Conservation (phyloP, 2,113 vertebrate genomes). For the Cyanoramphus novaezelandiae region DNA sequence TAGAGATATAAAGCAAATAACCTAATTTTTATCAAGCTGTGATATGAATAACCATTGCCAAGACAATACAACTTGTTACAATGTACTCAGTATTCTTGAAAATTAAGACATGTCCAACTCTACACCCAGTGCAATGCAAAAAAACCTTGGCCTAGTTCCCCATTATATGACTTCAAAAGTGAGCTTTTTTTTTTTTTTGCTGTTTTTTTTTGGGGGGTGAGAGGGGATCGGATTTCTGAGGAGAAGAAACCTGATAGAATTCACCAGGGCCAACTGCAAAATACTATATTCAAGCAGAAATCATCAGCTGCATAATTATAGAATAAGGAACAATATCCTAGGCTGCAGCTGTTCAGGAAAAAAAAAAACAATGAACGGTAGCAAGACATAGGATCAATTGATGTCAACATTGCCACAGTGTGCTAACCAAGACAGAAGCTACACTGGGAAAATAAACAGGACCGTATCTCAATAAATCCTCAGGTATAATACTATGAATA, state of each 20-base stretch:
- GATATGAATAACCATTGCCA: not conserved
- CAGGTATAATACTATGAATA: not conserved
- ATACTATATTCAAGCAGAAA: not conserved
- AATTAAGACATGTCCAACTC: not conserved
- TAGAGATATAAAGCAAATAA: not conserved
- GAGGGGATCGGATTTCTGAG: not conserved
- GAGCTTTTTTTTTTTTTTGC: not conserved
- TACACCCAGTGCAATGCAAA: accelerated
- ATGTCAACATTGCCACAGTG: not conserved
- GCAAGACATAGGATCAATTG: not conserved
- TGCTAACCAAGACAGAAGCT: not conserved
- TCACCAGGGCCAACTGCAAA: not conserved
- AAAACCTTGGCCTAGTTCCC: not conserved
- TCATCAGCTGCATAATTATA: not conserved
- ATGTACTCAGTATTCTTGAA: not conserved
- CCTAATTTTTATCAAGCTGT: not conserved
- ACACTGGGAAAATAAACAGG: not conserved
- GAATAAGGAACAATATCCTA: not conserved
- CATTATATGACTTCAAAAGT: not conserved
- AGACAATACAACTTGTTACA: not conserved
- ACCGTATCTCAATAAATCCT: not conserved
- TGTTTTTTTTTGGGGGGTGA: not conserved
- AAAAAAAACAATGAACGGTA: not conserved
- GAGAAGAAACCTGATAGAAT: not conserved
- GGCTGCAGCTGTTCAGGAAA: not conserved